Conservation (phyloP, 92 coral and sea anemone species). For the Hydrozoanthus gracilis region DNA sequence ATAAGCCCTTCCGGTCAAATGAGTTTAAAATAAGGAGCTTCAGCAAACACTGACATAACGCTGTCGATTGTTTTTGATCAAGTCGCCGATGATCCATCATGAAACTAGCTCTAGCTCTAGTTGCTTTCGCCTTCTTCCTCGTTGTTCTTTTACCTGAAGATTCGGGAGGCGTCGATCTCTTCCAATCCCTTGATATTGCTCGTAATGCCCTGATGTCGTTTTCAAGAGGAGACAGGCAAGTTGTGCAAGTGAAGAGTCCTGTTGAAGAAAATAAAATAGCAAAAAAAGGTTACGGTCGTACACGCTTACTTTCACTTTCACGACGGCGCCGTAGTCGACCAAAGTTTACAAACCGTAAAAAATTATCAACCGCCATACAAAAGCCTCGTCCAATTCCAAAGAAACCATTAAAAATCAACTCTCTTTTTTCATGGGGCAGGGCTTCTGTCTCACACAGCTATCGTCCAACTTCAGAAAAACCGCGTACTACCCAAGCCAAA, state of each 20-base stretch:
- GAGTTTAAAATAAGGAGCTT: not conserved
- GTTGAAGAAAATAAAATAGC: slow-evolving; percentile 48
- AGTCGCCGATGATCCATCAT: too few species aligned
- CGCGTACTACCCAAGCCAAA: not conserved
- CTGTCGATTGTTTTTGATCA: not conserved
- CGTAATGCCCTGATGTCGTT: slow-evolving; percentile 65
- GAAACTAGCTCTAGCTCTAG: not conserved
- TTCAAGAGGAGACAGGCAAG: slow-evolving; percentile 70
- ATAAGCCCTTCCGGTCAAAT: too few species aligned
- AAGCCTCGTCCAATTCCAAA: not conserved
- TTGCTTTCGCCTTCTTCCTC: not conserved
- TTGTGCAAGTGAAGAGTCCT: too few species aligned
- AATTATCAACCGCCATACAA: not conserved
- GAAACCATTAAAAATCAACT: too few species aligned
- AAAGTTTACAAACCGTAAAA: too few species aligned
- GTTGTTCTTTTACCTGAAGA: too few species aligned
- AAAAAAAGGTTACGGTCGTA: too few species aligned
- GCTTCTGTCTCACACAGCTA: too few species aligned
- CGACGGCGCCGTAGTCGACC: not conserved
- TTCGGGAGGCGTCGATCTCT: not conserved
- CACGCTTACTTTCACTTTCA: not conserved
- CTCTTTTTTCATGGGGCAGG: too few species aligned
- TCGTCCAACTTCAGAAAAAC: too few species aligned
- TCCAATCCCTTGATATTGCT: slow-evolving; percentile 46
- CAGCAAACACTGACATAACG: not conserved